These are phyloP conservation scores for Sminthopsis crassicaudata DNA, from an alignment of 2,113 vertebrate species.

Conservation along the genomic window DNA sequence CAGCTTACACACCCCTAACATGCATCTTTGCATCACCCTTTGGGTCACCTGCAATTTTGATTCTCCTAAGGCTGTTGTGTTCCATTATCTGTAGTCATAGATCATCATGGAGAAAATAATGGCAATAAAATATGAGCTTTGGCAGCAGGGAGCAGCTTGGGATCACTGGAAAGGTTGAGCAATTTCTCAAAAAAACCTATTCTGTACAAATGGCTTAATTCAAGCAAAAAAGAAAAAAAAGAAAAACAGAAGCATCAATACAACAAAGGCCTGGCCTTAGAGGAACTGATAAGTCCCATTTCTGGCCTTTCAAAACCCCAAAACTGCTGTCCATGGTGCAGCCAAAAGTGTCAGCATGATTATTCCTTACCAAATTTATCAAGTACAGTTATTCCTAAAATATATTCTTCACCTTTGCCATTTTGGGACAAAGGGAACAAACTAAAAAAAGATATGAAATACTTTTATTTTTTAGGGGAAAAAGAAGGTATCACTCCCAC, in stretches of 20 bases:
- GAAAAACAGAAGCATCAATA: background rate
- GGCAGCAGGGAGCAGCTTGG: background rate
- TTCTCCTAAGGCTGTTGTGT: background rate
- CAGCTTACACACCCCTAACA: background rate
- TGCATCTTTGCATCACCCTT: background rate
- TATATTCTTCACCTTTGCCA: slow-evolving; percentile 10
- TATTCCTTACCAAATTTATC: slow-evolving; percentile 34
- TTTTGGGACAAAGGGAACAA: slow-evolving; percentile 33
- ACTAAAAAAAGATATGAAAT: slow-evolving; percentile 37
- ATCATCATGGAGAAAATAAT: background rate
- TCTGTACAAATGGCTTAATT: background rate
- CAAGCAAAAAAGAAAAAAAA: background rate
- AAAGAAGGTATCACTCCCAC: slow-evolving; percentile 51
- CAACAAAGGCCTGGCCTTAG: background rate
- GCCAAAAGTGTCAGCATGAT: background rate
- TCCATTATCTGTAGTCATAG: background rate
- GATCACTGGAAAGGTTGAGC: slow-evolving; percentile 23
- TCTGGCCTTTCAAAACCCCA: background rate
- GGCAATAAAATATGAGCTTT: background rate
- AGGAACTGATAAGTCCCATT: background rate
- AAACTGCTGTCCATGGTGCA: background rate
- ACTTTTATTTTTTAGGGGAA: slow-evolving; percentile 51
- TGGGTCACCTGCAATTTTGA: background rate
- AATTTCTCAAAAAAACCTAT: background rate
- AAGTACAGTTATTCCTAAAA: slow-evolving; percentile 36